Evolutionary conservation across 2,888 invertebrate genomes (phyloP).

Genomic region (Epiblema foenella): DNA sequence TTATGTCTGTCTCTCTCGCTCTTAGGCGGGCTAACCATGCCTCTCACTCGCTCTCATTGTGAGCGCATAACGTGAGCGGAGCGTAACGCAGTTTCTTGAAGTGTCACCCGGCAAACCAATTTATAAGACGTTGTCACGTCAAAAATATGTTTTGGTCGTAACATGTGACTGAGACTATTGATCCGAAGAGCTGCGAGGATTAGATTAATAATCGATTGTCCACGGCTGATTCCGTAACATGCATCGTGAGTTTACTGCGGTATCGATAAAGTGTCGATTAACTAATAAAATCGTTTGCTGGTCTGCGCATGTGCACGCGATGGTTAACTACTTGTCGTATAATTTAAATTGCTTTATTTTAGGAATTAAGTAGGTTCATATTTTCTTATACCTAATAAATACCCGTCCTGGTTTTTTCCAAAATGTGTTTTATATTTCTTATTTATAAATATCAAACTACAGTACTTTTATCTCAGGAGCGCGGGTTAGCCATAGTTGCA

Average conservation of each 20-base stretch:
- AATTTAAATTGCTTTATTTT: neutral
- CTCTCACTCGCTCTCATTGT: too few relatives aligned
- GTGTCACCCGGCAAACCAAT: too few relatives aligned
- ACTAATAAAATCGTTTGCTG: conserved; percentile 40
- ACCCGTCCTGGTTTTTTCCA: too few relatives aligned
- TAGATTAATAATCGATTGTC: conserved; percentile 61
- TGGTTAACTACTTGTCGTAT: conserved; percentile 30
- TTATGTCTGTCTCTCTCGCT: too few relatives aligned
- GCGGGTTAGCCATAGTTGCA: too few relatives aligned
- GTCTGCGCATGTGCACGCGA: conserved; percentile 50
- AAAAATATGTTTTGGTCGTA: neutral
- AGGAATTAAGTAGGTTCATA: neutral
- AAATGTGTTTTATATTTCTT: too few relatives aligned
- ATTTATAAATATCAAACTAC: too few relatives aligned
- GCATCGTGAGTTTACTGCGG: conserved; percentile 49
- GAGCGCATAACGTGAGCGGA: too few relatives aligned
- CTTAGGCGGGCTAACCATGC: too few relatives aligned
- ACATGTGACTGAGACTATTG: neutral
- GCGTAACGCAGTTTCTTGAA: too few relatives aligned
- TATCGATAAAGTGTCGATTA: conserved; percentile 49
- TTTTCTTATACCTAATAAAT: neutral
- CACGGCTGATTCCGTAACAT: conserved; percentile 49
- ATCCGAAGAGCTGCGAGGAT: neutral
- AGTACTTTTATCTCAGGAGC: too few relatives aligned
- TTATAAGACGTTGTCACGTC: too few relatives aligned